Conservation (phyloP, 1,140 invertebrate species). For the Whitmania pigra region DNA sequence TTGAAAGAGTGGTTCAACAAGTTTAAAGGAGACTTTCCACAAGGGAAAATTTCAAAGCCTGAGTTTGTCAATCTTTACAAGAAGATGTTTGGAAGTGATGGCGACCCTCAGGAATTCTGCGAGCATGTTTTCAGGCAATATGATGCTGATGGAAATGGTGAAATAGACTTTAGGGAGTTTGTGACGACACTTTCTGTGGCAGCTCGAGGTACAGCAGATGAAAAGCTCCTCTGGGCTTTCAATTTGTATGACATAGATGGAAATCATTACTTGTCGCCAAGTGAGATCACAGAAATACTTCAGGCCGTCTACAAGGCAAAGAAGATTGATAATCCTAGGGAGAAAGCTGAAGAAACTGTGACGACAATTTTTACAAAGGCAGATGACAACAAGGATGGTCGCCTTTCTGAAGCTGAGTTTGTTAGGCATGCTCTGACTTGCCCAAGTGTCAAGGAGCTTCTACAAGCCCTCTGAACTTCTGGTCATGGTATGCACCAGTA, state of each 20-base stretch:
- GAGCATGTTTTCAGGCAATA: conserved; percentile 97
- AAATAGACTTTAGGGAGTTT: conserved; percentile 94
- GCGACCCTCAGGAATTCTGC: conserved; percentile 95
- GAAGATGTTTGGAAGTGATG: conserved; percentile 35
- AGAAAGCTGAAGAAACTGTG: conserved; percentile 1
- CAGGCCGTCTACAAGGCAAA: conserved; percentile 14
- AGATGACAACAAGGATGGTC: conserved; percentile 15
- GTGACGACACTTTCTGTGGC: conserved; percentile 87
- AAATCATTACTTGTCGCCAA: conserved; percentile 65
- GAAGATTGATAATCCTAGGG: neutral
- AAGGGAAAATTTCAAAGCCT: conserved; percentile 14
- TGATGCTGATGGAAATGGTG: conserved; percentile 90
- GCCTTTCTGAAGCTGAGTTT: conserved; percentile 17
- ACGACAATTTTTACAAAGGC: conserved; percentile 9
- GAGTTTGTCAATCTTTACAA: conserved; percentile 17
- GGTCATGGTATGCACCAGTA: neutral
- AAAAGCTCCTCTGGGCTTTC: conserved; percentile 82
- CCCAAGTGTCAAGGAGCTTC: neutral
- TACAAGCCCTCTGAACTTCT: conserved; percentile 10
- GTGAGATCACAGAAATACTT: conserved; percentile 33
- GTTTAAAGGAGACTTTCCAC: conserved; percentile 21
- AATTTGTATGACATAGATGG: conserved; percentile 77
- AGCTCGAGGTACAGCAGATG: conserved; percentile 46
- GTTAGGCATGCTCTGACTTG: conserved; percentile 5
- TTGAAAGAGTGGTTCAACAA: conserved; percentile 20